Conservation (phyloP, 2,113 vertebrate genomes). For the Cyphomyrus discorhynchus region DNA sequence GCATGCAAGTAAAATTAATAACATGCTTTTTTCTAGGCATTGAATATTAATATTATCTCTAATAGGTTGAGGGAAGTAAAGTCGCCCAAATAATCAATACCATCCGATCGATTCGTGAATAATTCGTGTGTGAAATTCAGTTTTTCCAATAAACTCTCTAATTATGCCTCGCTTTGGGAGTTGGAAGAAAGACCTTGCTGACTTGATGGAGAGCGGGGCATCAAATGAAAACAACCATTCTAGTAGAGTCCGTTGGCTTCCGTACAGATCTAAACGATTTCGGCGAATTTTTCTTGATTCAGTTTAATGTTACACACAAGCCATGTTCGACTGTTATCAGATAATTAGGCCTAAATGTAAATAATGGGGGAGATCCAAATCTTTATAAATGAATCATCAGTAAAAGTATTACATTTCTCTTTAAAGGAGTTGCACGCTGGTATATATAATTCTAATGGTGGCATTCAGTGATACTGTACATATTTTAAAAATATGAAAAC, state of each 20-base stretch:
- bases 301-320: neutral
- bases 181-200: neutral
- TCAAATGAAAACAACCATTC: neutral
- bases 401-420: neutral
- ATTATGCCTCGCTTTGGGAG: constrained; percentile 47
- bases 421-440: neutral
- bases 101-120: constrained; percentile 65
- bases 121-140: constrained; percentile 68
- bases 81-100: constrained; percentile 59
- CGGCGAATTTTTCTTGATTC: neutral
- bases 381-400: neutral
- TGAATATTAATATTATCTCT: constrained; percentile 54
- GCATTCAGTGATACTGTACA: neutral
- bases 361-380: neutral
- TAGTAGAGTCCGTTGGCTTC: neutral
- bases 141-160: constrained; percentile 50
- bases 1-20: neutral
- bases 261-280: neutral
- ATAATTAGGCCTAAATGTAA: neutral
- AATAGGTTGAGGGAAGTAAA: constrained; percentile 56
- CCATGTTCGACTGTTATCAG: neutral
- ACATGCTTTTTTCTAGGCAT: constrained; percentile 32
- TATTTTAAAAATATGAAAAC: neutral
- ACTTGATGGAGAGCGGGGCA: neutral
- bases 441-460: neutral